Base-by-base conservation (phyloP, 2,888 invertebrate species). In the Tachystola acroxantha region DNA sequence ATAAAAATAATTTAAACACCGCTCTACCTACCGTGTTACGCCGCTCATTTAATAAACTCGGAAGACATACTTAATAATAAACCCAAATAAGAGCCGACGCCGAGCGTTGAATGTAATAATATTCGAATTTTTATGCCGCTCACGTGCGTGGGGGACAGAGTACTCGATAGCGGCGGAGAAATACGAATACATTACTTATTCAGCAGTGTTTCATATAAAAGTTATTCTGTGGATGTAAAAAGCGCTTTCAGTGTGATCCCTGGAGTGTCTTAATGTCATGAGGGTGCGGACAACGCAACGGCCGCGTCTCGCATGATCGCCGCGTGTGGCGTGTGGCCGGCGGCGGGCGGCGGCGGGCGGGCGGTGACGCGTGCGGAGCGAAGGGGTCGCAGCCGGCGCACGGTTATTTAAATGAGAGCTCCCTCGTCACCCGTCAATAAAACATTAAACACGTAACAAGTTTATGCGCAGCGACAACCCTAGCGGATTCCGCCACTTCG, bases 381-480 rank as follows among this genome's bases (percentile, higher is more conserved):
- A 50, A 46, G 39, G 42, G 39, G 47, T 45, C 49, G 45, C 42
- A 48, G 40, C 50, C 53, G 56, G 54, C 61, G 60, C 69, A 60
- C 72, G 69, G 73, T 78, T 80, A 80, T 82, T 84, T 80, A 81
- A 81, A 81, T 73, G 76, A 78, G 74, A 66, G 66, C 77, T 79
- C 80, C 82, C 84, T 74, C 70, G 70, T 75, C 81, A 76, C 84
- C 85, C 84, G 81, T 82, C 85, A 82, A 84, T 86, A 82, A 84
- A 86, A 85, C 84, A 85, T 86, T 85, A 85, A 85, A 85, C 85
- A 86, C 82, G 82, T 86, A 82, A 86, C 85, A 84, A 84, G 85
- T 85, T 85, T 85, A 84, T 78, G 82, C 81, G 72, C 67, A 78
- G 76, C 79, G 84, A 85, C 85, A 86, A 82, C 85, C 85, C 85